Base-by-base conservation (phyloP, 2,797 vertebrate species). In the Centroberyx gerrardi region DNA sequence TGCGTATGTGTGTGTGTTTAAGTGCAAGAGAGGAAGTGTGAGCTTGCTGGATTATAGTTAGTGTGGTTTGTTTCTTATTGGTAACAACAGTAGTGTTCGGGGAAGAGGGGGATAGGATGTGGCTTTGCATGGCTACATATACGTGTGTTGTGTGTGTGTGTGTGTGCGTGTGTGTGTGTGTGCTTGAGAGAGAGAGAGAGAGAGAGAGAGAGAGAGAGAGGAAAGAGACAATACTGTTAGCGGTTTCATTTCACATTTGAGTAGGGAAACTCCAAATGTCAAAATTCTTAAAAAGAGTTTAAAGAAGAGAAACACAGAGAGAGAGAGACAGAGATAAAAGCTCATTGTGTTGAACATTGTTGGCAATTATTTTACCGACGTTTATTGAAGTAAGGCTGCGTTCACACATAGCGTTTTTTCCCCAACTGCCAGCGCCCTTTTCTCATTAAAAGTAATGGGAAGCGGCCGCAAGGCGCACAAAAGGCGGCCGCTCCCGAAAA, bases 221-320 rank as follows among this genome's bases (percentile, higher is more conserved):
- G 54, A 62, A 72, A 53, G 14, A 68, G 44, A 77, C 10, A 40
- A 54, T n/a, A 38, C 18, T 52, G 58, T 78, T 42, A 65, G 61
- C 55, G 65, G 18, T 67, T 63, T 81, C 29, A 40, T 68, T 80
- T 76, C 51, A 5, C 33, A n/a, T 1, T 51, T 55, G 44, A 67
- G 52, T 3, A 55, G 86, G 86, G 78, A 74, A 87, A 83, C 46
- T 74, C 84, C 84, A 82, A 63, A 74, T 53, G 72, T 81, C 77
- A 82, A 22, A 33, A 0, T 33, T 13, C 8, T 40, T 40, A 40
- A 40, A 44, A 3, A 44, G 3, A 4, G 1, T 44, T 44, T 10
- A 44, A 44, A 44, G 40, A 44, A 3, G 2, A 40, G 15, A 64
- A 53, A 69, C 14, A 48, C n/a, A 58, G 52, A 42, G 60, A 54